A percentile compares a stretch with the other conserved stretches of the same genome.
phyloP scores from a whole-genome alignment of 1,140 invertebrate species.

The Dendroctonus ponderosae region DNA sequence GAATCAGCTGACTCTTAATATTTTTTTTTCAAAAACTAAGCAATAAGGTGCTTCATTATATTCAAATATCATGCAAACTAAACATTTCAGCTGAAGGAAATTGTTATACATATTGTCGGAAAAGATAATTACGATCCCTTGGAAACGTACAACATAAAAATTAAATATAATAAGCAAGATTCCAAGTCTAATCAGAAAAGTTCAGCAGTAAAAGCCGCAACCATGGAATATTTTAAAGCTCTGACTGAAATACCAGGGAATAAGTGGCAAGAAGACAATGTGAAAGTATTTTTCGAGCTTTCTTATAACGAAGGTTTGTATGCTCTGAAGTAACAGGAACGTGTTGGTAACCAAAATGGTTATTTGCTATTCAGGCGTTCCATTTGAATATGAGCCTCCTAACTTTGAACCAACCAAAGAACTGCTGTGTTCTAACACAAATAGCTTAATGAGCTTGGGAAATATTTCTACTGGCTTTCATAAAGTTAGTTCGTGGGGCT shows the following conservation, averaged over 20 bases:
- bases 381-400: conserved; percentile 14
- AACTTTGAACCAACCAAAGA: conserved; percentile 11
- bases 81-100: conserved; percentile 18
- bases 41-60: too few relatives aligned
- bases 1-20: background rate
- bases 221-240: conserved; percentile 9
- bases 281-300: conserved; percentile 13
- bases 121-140: conserved; percentile 7
- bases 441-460: background rate
- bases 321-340: background rate
- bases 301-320: conserved; percentile 18
- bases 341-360: background rate
- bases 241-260: conserved; percentile 13
- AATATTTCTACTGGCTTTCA: conserved; percentile 18
- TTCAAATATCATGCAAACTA: too few relatives aligned
- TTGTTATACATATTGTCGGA: conserved; percentile 6
- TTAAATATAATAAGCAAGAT: conserved; percentile 24
- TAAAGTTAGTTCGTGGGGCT: conserved; percentile 8
- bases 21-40: background rate
- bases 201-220: conserved; percentile 2
- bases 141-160: conserved; percentile 21
- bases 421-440: background rate
- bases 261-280: conserved; percentile 1
- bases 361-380: background rate
- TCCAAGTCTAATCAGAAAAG: conserved; percentile 1